Evolutionary conservation across 2,888 invertebrate genomes (phyloP).

Genomic region (Odontocerum albicorne): DNA sequence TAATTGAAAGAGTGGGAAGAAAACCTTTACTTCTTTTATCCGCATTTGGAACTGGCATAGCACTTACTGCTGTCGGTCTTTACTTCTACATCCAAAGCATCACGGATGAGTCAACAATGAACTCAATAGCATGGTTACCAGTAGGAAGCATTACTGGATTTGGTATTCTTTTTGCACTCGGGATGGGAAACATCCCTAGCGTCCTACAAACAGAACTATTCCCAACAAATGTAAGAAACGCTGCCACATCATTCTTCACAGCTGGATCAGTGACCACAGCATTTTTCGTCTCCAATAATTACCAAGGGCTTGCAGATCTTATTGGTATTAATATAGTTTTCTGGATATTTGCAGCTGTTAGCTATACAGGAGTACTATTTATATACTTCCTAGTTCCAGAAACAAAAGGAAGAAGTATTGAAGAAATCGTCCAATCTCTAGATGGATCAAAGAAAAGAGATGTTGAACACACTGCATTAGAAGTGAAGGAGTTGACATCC

Average conservation of each 20-base stretch:
- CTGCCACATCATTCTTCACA: slow-evolving; percentile 60
- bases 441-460: slow-evolving; percentile 4
- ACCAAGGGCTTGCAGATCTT: slow-evolving; percentile 57
- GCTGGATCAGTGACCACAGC: slow-evolving; percentile 59
- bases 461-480: not conserved
- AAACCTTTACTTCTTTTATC: slow-evolving; percentile 58
- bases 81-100: slow-evolving; percentile 59
- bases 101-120: slow-evolving; percentile 44
- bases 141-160: slow-evolving; percentile 59
- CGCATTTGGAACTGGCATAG: slow-evolving; percentile 56
- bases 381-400: slow-evolving; percentile 62
- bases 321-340: slow-evolving; percentile 62
- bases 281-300: slow-evolving; percentile 61
- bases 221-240: slow-evolving; percentile 63
- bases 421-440: slow-evolving; percentile 53
- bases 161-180: slow-evolving; percentile 60
- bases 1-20: slow-evolving; percentile 59
- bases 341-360: slow-evolving; percentile 58
- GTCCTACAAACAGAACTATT: slow-evolving; percentile 66
- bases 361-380: slow-evolving; percentile 59
- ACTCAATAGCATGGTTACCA: slow-evolving; percentile 54
- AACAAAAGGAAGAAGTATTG: slow-evolving; percentile 63
- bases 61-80: slow-evolving; percentile 52
- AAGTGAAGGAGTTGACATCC: not conserved
- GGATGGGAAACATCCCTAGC: slow-evolving; percentile 62